Conservation (phyloP, 1,140 invertebrate genomes). For the Tetramorium parvispinum region DNA sequence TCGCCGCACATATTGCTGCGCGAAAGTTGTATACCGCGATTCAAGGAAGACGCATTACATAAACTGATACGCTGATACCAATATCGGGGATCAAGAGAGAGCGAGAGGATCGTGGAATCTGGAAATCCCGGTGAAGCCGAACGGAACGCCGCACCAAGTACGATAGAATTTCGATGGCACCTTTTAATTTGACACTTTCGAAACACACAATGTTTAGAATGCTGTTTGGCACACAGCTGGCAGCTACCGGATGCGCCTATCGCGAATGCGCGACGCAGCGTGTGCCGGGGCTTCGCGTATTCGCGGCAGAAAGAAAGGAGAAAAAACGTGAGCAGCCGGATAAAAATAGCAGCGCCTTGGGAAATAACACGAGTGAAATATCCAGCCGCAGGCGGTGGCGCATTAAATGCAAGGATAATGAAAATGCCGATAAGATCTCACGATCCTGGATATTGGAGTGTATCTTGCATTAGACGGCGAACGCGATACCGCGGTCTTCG, state of each 20-base stretch:
- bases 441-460: constrained; percentile 7
- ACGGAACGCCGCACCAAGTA: background rate
- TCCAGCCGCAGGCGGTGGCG: background rate
- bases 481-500: background rate
- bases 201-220: background rate
- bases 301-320: background rate
- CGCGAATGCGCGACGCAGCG: background rate
- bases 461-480: constrained; percentile 4
- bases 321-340: background rate
- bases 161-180: background rate
- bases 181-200: constrained; percentile 7
- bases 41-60: constrained; percentile 55
- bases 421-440: constrained; percentile 48
- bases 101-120: background rate
- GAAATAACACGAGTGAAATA: constrained; percentile 54
- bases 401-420: constrained; percentile 55
- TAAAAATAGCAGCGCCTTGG: constrained; percentile 44
- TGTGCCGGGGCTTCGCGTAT: background rate
- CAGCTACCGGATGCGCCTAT: constrained; percentile 18
- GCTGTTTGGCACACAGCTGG: background rate
- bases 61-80: constrained; percentile 52
- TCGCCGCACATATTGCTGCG: constrained; percentile 47
- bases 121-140: constrained; percentile 1
- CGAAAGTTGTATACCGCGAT: constrained; percentile 55
- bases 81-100: constrained; percentile 10